Conservation (phyloP, 2,113 vertebrate genomes). For the Ophiodon elongatus region DNA sequence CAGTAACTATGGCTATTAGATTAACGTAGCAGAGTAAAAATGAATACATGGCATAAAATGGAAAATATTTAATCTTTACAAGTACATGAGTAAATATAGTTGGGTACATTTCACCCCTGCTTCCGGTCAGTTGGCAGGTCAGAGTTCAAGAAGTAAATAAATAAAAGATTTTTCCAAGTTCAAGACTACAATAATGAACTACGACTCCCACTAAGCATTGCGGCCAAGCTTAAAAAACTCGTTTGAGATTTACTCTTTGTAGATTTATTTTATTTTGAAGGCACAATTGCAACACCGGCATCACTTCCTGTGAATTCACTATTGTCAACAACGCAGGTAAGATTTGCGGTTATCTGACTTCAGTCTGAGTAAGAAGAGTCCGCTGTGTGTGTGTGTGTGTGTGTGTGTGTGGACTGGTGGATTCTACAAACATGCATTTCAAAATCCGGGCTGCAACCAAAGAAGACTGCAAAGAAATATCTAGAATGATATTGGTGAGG, state of each 20-base stretch:
- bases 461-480: slow-evolving; percentile 82
- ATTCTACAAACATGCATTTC: slow-evolving; percentile 71
- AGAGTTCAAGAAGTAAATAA: not conserved
- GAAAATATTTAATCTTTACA: not conserved
- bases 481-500: slow-evolving; percentile 83
- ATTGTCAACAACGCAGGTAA: not conserved
- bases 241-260: not conserved
- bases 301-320: not conserved
- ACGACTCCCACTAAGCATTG: not conserved
- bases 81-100: not conserved
- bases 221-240: not conserved
- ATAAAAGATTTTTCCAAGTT: not conserved
- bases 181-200: not conserved
- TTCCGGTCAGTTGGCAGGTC: not conserved
- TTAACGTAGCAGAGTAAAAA: not conserved
- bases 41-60: not conserved
- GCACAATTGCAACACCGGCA: not conserved
- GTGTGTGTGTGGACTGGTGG: not conserved
- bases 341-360: not conserved
- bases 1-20: not conserved
- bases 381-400: too few species aligned
- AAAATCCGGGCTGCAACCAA: slow-evolving; percentile 68
- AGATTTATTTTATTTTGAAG: slow-evolving; percentile 8
- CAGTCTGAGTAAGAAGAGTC: not conserved
- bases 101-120: not conserved